Base-by-base conservation (phyloP, 2,113 vertebrate species). In the Myotis brandtii region DNA sequence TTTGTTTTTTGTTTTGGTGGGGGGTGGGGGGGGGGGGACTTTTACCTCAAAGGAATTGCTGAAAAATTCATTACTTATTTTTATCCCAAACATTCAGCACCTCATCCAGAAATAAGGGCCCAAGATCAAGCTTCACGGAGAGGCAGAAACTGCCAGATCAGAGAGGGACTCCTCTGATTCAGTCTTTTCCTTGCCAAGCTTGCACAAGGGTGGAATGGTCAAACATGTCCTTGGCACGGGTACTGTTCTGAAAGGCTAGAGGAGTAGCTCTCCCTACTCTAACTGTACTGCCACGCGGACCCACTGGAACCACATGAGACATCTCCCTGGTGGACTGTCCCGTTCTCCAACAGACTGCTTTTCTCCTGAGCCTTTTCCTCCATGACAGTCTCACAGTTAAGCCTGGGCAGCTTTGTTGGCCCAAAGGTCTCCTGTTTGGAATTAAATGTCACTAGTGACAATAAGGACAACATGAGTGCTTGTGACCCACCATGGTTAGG, bases 11-110 rank as follows among this genome's bases (percentile, higher is more conserved):
- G 43, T 25, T 23, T 72, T 72, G 34, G 73, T 43, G 46, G 10
- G 0, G 46, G 46, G n/a, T n/a, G 2, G 46, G 1, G 46, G 56
- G 21, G 21, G 56, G 56, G 56, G 20, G 54, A 56, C 54, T 56
- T 97, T 97, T 94, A 93, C 80, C 72, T 83, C 77, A 43, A 56
- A 91, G 86, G 79, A 62, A 93, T 96, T 95, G 95, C 94, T 77
- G 25, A 91, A 86, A 32, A 92, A 79, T 90, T 90, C 94, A 97
- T 93, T 97, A 98, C 97, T 99, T 99, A 96, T 99, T 99, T 98
- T 99, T 99, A 98, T 99, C 99, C 99, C 99, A 99, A 96, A 99
- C 99, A 97, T 99, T 99, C 87, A 99, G 99, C 82, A 99, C 99
- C 72, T 99, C 99, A 95, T 99, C 99, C 98, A 99, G 97, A 98